Evolutionary conservation across 2,888 invertebrate species (phyloP).

Genomic region (Muschampia plurimacula): DNA sequence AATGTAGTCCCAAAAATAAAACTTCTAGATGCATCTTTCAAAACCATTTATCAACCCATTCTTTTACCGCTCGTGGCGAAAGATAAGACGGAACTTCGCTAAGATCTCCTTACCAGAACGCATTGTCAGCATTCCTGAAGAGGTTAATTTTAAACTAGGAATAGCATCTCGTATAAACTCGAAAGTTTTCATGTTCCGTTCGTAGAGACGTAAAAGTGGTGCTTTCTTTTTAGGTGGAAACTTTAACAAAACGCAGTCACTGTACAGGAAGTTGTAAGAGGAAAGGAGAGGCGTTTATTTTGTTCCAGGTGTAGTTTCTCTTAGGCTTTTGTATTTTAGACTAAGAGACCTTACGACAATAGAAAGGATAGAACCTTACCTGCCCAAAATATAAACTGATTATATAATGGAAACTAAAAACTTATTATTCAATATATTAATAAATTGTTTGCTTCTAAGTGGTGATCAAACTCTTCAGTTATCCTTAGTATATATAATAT

Average conservation of each 20-base stretch:
- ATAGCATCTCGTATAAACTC: constrained; percentile 48
- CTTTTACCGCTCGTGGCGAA: constrained; percentile 4
- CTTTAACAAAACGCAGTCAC: constrained; percentile 51
- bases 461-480: too few species aligned
- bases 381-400: too few species aligned
- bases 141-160: constrained; percentile 63
- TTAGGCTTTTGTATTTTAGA: background rate
- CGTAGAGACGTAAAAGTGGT: constrained; percentile 60
- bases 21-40: background rate
- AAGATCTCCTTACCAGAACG: constrained; percentile 18
- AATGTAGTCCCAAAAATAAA: background rate
- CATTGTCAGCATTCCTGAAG: constrained; percentile 47
- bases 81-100: constrained; percentile 18
- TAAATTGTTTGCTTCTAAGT: too few species aligned
- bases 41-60: constrained; percentile 9
- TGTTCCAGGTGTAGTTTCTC: background rate
- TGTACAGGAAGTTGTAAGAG: constrained; percentile 48
- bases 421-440: too few species aligned
- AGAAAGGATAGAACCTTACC: too few species aligned
- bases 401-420: too few species aligned
- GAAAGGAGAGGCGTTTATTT: constrained; percentile 24
- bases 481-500: too few species aligned
- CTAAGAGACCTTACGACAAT: too few species aligned
- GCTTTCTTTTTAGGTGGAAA: constrained; percentile 60
- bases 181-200: constrained; percentile 49